These are phyloP conservation scores for Anas capensis DNA, from an alignment of 2,797 vertebrate species.

Conservation along the genomic window DNA sequence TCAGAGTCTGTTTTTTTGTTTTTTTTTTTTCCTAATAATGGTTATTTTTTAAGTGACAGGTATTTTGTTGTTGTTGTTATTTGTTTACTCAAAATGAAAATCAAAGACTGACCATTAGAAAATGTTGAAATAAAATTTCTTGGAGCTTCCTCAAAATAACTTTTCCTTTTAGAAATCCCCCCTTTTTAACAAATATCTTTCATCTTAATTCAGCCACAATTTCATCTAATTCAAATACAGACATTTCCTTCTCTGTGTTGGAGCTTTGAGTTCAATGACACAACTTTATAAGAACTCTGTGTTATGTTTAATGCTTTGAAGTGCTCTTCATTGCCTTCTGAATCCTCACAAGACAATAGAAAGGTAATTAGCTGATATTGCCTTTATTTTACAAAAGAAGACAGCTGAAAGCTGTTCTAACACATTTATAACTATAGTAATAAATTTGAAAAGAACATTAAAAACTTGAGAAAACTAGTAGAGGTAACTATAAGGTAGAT, in stretches of 20 bases:
- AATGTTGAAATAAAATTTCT: accelerated
- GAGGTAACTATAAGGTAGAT: background rate
- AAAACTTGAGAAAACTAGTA: background rate
- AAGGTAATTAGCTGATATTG: background rate
- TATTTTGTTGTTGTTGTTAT: background rate
- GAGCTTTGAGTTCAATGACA: background rate
- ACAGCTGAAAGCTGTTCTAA: background rate
- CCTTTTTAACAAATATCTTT: background rate
- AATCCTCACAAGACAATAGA: accelerated
- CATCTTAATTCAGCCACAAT: background rate
- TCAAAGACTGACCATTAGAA: background rate
- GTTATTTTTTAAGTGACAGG: background rate
- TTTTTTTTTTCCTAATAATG: background rate
- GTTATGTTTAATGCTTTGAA: background rate
- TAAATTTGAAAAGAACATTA: background rate
- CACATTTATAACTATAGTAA: background rate
- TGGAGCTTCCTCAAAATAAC: background rate
- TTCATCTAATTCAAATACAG: background rate
- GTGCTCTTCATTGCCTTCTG: background rate
- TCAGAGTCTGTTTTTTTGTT: accelerated
- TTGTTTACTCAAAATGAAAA: background rate
- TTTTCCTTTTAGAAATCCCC: background rate
- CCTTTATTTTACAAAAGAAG: background rate
- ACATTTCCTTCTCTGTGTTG: background rate
- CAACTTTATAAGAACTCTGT: background rate